Evolutionary conservation across 2,888 invertebrate genomes (phyloP).

Genomic region (Micoletzkya japonica): DNA sequence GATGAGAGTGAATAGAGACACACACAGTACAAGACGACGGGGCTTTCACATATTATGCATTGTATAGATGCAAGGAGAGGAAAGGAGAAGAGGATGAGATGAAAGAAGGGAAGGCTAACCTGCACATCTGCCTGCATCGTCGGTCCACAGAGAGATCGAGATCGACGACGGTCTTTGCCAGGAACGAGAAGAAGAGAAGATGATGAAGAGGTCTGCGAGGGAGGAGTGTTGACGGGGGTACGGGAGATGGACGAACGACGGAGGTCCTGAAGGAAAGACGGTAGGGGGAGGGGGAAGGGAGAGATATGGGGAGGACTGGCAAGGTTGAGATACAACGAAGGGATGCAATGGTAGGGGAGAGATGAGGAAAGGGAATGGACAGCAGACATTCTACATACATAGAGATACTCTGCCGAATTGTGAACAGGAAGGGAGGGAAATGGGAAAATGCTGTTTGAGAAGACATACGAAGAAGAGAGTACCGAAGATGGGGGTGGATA

Average conservation of each 20-base stretch:
- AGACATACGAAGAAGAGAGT: constrained; percentile 3
- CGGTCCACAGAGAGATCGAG: constrained; percentile 52
- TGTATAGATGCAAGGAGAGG: too few relatives aligned
- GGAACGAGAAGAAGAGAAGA: constrained; percentile 20
- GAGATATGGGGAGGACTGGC: background rate
- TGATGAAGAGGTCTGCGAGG: background rate
- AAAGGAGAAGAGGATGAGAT: background rate
- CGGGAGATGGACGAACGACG: constrained; percentile 15
- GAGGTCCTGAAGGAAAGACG: constrained; percentile 7
- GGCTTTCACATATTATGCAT: too few relatives aligned
- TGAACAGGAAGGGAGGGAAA: background rate
- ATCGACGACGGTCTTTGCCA: constrained; percentile 44
- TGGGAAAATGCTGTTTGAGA: background rate
- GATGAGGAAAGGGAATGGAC: background rate
- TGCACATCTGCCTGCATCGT: constrained; percentile 56
- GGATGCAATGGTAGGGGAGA: background rate
- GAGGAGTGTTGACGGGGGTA: constrained; percentile 23
- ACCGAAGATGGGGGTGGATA: background rate
- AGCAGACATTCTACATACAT: background rate
- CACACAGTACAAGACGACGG: too few relatives aligned
- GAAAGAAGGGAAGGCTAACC: constrained; percentile 33
- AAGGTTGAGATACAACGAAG: background rate
- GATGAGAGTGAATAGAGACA: too few relatives aligned
- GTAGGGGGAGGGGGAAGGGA: background rate
- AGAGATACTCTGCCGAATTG: too few relatives aligned